phyloP scores from a whole-genome alignment of 2,113 vertebrate species.

The Ailuropoda melanoleuca region DNA sequence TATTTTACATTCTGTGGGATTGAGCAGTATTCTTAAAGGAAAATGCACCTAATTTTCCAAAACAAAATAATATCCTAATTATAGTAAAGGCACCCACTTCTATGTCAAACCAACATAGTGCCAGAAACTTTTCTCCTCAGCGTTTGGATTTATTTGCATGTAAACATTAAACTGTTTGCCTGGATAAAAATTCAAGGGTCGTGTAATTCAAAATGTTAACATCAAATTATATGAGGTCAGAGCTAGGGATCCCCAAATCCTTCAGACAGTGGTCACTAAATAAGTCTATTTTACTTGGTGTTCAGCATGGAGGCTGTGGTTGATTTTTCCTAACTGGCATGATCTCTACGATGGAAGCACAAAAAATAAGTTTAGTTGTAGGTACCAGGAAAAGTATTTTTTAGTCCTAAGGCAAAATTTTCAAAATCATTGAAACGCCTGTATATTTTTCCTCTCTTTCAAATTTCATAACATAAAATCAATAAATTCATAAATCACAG shows the following conservation, averaged over 20 bases:
- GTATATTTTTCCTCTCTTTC: constrained; percentile 6
- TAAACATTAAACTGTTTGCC: not conserved
- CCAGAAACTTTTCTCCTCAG: not conserved
- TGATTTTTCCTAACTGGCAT: constrained; percentile 27
- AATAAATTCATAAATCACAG: constrained; percentile 21
- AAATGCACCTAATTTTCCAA: not conserved
- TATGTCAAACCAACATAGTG: not conserved
- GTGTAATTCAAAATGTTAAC: constrained; percentile 35
- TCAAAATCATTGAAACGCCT: constrained; percentile 15
- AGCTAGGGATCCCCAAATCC: not conserved
- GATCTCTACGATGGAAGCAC: not conserved
- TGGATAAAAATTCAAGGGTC: constrained; percentile 13
- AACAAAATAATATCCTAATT: not conserved
- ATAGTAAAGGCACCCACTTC: not conserved
- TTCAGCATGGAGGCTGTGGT: not conserved
- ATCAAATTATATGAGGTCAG: not conserved
- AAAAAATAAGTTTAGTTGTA: not conserved
- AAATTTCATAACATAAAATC: constrained; percentile 31
- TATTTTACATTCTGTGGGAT: not conserved
- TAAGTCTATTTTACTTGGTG: not conserved
- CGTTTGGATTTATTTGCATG: not conserved
- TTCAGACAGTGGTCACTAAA: not conserved
- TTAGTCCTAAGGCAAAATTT: not conserved
- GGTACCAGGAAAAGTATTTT: constrained; percentile 22
- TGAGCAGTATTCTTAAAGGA: not conserved